phyloP scores from a whole-genome alignment of 2,797 vertebrate genomes.

The Uromys caudimaculatus region DNA sequence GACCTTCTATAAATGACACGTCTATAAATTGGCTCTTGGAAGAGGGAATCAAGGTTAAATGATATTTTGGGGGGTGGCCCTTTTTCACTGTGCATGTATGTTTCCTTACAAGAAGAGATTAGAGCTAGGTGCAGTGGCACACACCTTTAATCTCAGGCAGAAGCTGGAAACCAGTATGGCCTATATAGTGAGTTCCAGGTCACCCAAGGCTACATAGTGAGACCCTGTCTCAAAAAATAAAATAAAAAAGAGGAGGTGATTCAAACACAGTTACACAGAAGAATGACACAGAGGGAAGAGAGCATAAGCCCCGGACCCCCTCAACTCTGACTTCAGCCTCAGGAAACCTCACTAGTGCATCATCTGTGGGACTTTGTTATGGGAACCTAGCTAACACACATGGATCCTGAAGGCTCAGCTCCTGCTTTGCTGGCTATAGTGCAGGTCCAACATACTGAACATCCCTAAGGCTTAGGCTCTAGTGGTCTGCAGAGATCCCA shows the following conservation, averaged over 20 bases:
- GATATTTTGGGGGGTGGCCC: not conserved
- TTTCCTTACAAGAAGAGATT: not conserved
- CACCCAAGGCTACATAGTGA: not conserved
- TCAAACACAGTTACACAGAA: not conserved
- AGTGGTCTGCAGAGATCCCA: accelerated
- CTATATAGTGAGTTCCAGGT: not conserved
- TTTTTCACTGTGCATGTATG: not conserved
- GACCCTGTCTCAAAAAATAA: not conserved
- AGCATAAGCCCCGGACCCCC: accelerated
- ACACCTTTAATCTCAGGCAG: not conserved
- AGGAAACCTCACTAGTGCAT: accelerated
- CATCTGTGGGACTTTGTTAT: accelerated
- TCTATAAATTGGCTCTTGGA: not conserved
- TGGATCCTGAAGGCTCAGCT: not conserved
- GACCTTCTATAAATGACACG: not conserved
- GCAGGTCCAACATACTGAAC: accelerated
- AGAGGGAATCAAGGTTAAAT: not conserved
- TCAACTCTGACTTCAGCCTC: accelerated
- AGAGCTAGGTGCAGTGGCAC: not conserved
- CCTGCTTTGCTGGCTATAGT: accelerated
- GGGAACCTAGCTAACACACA: accelerated
- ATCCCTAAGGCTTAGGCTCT: accelerated
- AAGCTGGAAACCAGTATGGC: not conserved
- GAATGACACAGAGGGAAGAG: not conserved
- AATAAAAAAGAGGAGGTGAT: not conserved